Percentiles rank a stretch among this genome's conserved stretches.
phyloP scores from a whole-genome alignment of 2,113 vertebrate genomes.

The Lasiurus borealis region DNA sequence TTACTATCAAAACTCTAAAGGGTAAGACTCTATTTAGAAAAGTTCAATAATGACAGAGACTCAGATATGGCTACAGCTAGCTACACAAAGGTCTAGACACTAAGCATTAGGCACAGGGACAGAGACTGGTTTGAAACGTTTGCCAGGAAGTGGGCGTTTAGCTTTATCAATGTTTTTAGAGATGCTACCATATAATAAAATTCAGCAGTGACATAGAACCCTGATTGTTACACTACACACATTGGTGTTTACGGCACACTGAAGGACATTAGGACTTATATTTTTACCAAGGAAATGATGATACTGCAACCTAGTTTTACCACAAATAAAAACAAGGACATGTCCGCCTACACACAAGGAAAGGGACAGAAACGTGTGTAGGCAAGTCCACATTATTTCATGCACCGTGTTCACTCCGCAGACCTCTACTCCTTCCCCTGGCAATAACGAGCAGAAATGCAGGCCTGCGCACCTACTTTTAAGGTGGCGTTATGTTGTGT shows the following conservation, averaged over 20 bases:
- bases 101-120: neutral
- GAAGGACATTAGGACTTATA: neutral
- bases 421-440: neutral
- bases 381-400: neutral
- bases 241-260: neutral
- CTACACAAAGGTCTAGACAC: neutral
- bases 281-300: constrained; percentile 39
- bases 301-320: neutral
- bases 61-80: neutral
- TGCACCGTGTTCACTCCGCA: neutral
- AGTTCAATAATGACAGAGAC: neutral
- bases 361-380: neutral
- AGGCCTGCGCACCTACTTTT: neutral
- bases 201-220: neutral
- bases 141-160: neutral
- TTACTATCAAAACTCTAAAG: constrained; percentile 46
- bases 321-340: neutral
- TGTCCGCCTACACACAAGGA: neutral
- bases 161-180: constrained; percentile 12
- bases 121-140: constrained; percentile 44
- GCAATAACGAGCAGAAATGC: neutral
- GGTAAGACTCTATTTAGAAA: neutral
- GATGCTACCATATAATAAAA: neutral
- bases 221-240: neutral
- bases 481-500: neutral